Conservation (phyloP, 2,113 vertebrate genomes). For the human region GRCh38 chr5:9793001-9793500, state of each 20-base stretch:
- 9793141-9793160: too few species aligned
- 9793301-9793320: background rate
- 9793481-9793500: background rate
- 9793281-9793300: slow-evolving; percentile 56
- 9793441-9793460: slow-evolving; percentile 45
- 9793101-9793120: background rate
- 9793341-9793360: background rate
- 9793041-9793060: background rate
- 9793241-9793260: background rate
- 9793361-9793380: background rate
- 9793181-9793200: background rate
- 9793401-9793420: slow-evolving; percentile 56
- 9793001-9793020: background rate
- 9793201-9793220: background rate
- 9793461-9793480: background rate
- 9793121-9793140: accelerated
- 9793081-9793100: too few species aligned
- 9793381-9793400: slow-evolving; percentile 40
- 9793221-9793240: background rate
- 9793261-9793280: background rate
- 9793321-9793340: slow-evolving; percentile 51
- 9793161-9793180: background rate
- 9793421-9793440: slow-evolving; percentile 67
- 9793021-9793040: too few species aligned
- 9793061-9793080: accelerated